These are phyloP conservation scores for Cossypha polioptera DNA, from an alignment of 2,797 vertebrate species.

Conservation along the genomic window DNA sequence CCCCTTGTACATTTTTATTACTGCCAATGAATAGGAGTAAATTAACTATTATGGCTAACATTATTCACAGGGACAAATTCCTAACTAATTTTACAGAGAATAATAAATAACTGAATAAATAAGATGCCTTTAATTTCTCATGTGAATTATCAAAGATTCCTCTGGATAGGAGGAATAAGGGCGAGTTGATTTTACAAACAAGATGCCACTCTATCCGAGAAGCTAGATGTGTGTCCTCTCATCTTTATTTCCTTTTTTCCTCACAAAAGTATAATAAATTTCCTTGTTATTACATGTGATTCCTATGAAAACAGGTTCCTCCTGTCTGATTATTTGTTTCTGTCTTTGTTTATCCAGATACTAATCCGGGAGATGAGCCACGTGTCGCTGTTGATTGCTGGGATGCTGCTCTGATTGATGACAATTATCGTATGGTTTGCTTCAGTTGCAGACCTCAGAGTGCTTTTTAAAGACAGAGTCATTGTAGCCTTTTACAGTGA, in stretches of 20 bases:
- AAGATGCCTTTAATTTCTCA: conserved; percentile 81
- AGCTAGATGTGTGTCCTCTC: conserved; percentile 20
- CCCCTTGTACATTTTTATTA: conserved; percentile 83
- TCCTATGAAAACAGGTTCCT: background rate
- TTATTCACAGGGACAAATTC: conserved; percentile 82
- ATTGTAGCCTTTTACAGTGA: background rate
- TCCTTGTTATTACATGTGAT: background rate
- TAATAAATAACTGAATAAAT: conserved; percentile 83
- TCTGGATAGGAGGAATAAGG: conserved; percentile 53
- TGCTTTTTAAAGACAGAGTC: background rate
- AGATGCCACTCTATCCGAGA: conserved; percentile 30
- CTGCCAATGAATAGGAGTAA: conserved; percentile 84
- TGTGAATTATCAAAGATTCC: conserved; percentile 77
- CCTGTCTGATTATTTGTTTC: background rate
- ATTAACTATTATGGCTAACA: conserved; percentile 82
- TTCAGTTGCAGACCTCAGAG: background rate
- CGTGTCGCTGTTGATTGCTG: background rate
- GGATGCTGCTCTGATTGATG: conserved; percentile 16
- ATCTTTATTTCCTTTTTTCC: background rate
- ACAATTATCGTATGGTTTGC: background rate
- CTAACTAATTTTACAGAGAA: conserved; percentile 79
- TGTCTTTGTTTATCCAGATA: background rate
- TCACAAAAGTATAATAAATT: background rate
- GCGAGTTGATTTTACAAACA: conserved; percentile 52
- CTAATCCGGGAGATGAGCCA: conserved; percentile 18